Conservation (phyloP, 2,113 vertebrate species). For the Hippopotamus amphibius region DNA sequence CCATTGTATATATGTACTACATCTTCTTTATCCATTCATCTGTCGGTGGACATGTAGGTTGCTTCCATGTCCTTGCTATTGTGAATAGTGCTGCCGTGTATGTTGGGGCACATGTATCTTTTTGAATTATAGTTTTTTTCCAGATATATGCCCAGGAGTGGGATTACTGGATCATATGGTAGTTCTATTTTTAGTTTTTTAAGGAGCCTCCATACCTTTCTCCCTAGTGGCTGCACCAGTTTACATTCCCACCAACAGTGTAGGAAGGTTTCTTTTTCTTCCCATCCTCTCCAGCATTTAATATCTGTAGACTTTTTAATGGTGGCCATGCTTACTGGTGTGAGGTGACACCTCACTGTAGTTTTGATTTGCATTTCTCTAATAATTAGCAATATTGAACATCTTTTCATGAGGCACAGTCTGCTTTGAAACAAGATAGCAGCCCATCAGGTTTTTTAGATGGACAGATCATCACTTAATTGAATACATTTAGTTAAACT, state of each 20-base stretch:
- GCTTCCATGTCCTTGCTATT: background rate
- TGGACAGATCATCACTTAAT: background rate
- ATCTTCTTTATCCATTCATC: background rate
- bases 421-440: background rate
- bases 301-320: background rate
- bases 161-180: background rate
- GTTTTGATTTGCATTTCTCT: background rate
- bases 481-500: background rate
- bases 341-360: background rate
- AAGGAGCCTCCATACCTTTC: background rate
- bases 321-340: background rate
- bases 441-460: background rate
- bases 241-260: rapidly evolving
- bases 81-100: background rate
- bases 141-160: background rate
- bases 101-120: rapidly evolving
- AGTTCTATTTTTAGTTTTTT: background rate
- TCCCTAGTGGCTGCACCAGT: background rate
- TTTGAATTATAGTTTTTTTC: background rate
- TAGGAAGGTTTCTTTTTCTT: background rate
- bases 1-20: rapidly evolving
- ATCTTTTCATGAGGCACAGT: background rate
- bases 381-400: background rate
- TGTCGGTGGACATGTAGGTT: background rate
- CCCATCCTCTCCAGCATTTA: background rate